A percentile compares a stretch with the other conserved stretches of the same genome.
These are phyloP conservation scores for Pecten maximus DNA, from an alignment of 2,888 invertebrate species.

Conservation along the genomic window DNA sequence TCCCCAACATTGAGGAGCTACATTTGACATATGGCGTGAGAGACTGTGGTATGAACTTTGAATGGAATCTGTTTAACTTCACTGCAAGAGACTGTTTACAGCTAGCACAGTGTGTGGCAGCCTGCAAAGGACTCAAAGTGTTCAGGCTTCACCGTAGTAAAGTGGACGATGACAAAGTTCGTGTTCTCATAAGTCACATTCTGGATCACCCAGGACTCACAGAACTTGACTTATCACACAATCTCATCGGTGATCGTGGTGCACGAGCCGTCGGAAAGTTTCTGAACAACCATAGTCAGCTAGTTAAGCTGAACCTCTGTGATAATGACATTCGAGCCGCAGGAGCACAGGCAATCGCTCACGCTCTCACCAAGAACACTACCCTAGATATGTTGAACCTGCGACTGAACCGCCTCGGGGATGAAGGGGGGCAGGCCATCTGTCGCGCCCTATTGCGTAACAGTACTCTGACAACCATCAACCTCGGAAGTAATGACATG, in stretches of 20 bases:
- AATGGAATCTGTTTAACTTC: constrained; percentile 83
- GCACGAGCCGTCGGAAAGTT: constrained; percentile 83
- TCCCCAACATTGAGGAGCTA: constrained; percentile 81
- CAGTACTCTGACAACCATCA: constrained; percentile 77
- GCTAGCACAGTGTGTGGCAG: constrained; percentile 81
- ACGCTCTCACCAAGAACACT: constrained; percentile 81
- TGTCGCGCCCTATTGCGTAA: constrained; percentile 80
- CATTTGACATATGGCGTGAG: constrained; percentile 81
- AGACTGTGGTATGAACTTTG: constrained; percentile 83
- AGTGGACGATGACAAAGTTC: constrained; percentile 82
- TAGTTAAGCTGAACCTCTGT: constrained; percentile 77
- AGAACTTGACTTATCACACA: constrained; percentile 82
- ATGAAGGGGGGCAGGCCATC: constrained; percentile 83
- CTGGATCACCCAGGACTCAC: constrained; percentile 80
- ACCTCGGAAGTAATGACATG: constrained; percentile 81
- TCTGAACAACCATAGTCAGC: constrained; percentile 81
- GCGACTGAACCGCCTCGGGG: constrained; percentile 81
- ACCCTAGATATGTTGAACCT: constrained; percentile 78
- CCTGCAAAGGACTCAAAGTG: constrained; percentile 78
- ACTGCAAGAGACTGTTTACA: constrained; percentile 82
- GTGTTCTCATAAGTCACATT: constrained; percentile 81
- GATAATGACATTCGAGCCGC: constrained; percentile 81
- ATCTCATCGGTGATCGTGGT: constrained; percentile 81
- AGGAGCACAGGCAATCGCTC: constrained; percentile 82
- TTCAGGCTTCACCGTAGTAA: constrained; percentile 80